These are phyloP conservation scores for Lacerta bilineata DNA, from an alignment of 2,797 vertebrate genomes.

Conservation along the genomic window DNA sequence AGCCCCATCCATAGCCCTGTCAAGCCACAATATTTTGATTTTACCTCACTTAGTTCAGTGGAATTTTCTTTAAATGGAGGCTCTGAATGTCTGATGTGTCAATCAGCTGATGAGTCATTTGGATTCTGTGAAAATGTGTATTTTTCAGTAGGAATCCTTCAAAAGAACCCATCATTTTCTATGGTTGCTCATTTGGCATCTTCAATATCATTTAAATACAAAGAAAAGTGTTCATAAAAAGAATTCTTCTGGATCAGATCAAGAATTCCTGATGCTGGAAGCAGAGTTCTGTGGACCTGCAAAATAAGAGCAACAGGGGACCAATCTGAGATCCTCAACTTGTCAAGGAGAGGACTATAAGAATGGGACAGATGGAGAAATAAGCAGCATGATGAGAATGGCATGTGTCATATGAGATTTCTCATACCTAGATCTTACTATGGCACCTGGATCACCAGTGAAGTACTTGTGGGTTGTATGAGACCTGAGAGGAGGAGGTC, in stretches of 20 bases:
- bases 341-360: neutral
- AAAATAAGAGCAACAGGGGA: neutral
- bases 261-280: neutral
- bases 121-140: neutral
- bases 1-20: neutral
- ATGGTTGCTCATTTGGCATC: neutral
- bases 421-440: neutral
- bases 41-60: constrained; percentile 7
- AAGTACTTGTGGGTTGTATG: too few species aligned
- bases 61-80: neutral
- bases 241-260: neutral
- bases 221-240: neutral
- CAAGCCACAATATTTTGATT: neutral
- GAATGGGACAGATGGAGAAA: neutral
- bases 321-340: neutral
- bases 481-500: neutral
- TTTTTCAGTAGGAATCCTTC: neutral
- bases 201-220: neutral
- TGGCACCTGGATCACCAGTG: too few species aligned
- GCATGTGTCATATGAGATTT: neutral
- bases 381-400: neutral
- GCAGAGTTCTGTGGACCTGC: neutral
- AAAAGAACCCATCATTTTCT: neutral
- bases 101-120: too few species aligned
- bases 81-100: neutral